phyloP scores from a whole-genome alignment of 2,797 vertebrate species.

The Lepilemur ruficaudatus region DNA sequence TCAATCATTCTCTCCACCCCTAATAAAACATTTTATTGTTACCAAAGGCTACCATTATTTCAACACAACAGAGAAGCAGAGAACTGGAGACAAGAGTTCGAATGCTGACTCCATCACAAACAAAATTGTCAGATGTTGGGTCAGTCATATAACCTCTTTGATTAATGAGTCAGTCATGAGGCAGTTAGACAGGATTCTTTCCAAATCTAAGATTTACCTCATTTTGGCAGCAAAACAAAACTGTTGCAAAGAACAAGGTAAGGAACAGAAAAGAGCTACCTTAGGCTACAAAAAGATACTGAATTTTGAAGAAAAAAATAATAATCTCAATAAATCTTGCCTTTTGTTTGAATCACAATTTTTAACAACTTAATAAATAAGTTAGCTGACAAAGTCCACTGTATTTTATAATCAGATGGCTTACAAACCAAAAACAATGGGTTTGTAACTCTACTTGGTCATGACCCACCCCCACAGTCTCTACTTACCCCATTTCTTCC shows the following conservation, averaged over 20 bases:
- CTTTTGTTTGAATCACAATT: background rate
- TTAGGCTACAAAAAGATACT: background rate
- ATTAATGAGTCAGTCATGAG: background rate
- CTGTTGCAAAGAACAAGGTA: background rate
- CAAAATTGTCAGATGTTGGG: background rate
- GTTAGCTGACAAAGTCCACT: background rate
- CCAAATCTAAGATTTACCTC: background rate
- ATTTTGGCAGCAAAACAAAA: conserved; percentile 24
- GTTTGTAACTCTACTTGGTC: background rate
- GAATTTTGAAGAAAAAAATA: background rate
- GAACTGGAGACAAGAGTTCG: background rate
- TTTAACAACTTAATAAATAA: conserved; percentile 7
- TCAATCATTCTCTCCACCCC: background rate
- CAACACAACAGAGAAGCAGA: background rate
- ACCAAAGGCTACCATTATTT: background rate
- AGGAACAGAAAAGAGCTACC: background rate
- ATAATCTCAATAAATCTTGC: background rate
- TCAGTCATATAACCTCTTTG: background rate
- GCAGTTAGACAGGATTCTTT: background rate
- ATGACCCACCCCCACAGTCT: background rate
- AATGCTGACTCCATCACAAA: background rate
- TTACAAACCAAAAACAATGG: background rate
- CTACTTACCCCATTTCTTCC: background rate
- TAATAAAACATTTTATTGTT: background rate
- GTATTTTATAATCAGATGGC: background rate